These are phyloP conservation scores for Nothura maculosa DNA, from an alignment of 2,797 vertebrate genomes.

Conservation along the genomic window DNA sequence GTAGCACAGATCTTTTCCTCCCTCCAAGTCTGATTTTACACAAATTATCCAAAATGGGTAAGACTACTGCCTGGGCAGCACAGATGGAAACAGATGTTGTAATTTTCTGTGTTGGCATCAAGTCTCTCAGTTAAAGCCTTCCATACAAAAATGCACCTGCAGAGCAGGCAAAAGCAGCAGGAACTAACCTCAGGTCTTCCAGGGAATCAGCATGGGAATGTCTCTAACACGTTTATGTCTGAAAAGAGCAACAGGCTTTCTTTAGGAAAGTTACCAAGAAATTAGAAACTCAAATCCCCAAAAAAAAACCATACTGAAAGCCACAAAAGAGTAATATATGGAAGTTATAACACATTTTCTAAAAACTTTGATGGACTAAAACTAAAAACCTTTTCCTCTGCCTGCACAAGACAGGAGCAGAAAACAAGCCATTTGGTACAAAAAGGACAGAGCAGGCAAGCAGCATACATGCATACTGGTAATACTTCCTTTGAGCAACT, in stretches of 20 bases:
- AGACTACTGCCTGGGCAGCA: not conserved
- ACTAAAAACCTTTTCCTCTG: not conserved
- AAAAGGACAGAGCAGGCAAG: not conserved
- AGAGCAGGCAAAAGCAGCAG: not conserved
- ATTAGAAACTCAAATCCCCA: not conserved
- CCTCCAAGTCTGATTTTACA: not conserved
- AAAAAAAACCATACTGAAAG: not conserved
- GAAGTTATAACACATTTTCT: not conserved
- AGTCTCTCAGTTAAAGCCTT: fast-evolving
- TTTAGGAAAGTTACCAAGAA: not conserved
- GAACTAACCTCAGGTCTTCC: not conserved
- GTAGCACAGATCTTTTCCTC: not conserved
- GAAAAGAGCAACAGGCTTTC: not conserved
- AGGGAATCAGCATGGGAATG: fast-evolving
- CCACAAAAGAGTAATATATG: fast-evolving
- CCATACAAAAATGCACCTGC: not conserved
- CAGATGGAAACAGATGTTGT: not conserved
- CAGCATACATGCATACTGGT: no score
- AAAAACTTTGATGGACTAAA: not conserved
- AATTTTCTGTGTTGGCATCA: not conserved
- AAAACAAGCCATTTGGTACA: not conserved
- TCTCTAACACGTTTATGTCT: not conserved
- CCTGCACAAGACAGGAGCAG: not conserved
- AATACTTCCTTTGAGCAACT: not conserved
- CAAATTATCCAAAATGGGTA: not conserved